Conservation (phyloP, 2,113 vertebrate species). For the Poeciliopsis occidentalis region DNA sequence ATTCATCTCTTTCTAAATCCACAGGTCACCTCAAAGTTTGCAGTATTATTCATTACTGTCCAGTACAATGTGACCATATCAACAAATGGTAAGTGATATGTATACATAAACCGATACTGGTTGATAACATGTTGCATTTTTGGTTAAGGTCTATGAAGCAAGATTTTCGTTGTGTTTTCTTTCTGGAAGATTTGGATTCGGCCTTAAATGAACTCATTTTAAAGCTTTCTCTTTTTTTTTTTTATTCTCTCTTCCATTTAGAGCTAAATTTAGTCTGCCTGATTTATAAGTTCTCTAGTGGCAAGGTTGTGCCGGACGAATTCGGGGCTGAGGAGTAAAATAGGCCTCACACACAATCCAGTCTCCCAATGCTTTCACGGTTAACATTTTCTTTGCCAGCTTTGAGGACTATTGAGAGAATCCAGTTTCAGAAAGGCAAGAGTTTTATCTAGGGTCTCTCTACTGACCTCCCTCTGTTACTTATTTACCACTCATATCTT, state of each 20-base stretch:
- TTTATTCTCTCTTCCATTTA: constrained; percentile 10
- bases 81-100: constrained; percentile 83
- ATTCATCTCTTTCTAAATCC: constrained; percentile 23
- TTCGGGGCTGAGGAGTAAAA: constrained; percentile 62
- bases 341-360: constrained; percentile 35
- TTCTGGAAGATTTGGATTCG: constrained; percentile 55
- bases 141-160: neutral
- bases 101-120: neutral
- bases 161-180: neutral
- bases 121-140: neutral
- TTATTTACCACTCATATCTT: constrained; percentile 60
- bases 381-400: constrained; percentile 42
- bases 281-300: constrained; percentile 68
- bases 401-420: constrained; percentile 1
- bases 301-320: constrained; percentile 51
- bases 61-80: constrained; percentile 97
- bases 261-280: constrained; percentile 69
- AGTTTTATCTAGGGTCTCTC: constrained; percentile 48
- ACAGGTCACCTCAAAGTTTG: constrained; percentile 94
- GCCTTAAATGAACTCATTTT: constrained; percentile 49
- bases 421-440: constrained; percentile 16
- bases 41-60: constrained; percentile 96
- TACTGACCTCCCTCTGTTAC: constrained; percentile 39
- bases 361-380: constrained; percentile 47
- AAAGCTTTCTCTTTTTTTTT: constrained; percentile 19